Evolutionary conservation across 2,113 vertebrate species (phyloP).

Genomic region (Alces alces): DNA sequence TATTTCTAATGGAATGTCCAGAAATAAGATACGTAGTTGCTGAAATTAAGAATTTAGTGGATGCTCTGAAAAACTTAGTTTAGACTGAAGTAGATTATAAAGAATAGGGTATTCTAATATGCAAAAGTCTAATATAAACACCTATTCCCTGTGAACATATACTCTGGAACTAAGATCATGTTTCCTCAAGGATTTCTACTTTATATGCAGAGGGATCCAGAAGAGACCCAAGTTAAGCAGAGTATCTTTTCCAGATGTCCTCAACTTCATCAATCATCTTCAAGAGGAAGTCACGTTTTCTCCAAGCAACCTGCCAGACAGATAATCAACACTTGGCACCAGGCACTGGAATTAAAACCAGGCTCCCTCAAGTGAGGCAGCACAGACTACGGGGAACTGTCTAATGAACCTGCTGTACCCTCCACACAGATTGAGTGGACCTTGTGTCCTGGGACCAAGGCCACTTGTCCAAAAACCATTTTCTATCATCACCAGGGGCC

Average conservation of each 20-base stretch:
- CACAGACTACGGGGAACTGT: not conserved
- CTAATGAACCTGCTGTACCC: no score
- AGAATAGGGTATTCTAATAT: not conserved
- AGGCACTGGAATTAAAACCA: not conserved
- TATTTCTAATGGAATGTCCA: not conserved
- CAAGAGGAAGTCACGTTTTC: not conserved
- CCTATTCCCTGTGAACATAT: not conserved
- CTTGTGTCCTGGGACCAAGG: not conserved
- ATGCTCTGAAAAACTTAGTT: not conserved
- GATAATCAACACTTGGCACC: not conserved
- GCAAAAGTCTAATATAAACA: not conserved
- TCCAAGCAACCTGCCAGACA: not conserved
- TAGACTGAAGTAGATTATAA: not conserved
- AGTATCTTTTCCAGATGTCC: not conserved
- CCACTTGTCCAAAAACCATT: not conserved
- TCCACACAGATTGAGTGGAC: not conserved
- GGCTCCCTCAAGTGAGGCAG: not conserved
- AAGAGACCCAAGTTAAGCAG: not conserved
- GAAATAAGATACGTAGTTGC: not conserved
- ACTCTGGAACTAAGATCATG: not conserved
- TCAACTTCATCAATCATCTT: not conserved
- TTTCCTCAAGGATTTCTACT: not conserved
- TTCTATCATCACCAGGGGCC: not conserved
- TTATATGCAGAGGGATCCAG: not conserved
- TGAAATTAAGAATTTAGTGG: not conserved